A percentile compares a stretch with the other conserved stretches of the same genome.
phyloP scores from a whole-genome alignment of 2,797 vertebrate genomes.

The Hybognathus amarus region DNA sequence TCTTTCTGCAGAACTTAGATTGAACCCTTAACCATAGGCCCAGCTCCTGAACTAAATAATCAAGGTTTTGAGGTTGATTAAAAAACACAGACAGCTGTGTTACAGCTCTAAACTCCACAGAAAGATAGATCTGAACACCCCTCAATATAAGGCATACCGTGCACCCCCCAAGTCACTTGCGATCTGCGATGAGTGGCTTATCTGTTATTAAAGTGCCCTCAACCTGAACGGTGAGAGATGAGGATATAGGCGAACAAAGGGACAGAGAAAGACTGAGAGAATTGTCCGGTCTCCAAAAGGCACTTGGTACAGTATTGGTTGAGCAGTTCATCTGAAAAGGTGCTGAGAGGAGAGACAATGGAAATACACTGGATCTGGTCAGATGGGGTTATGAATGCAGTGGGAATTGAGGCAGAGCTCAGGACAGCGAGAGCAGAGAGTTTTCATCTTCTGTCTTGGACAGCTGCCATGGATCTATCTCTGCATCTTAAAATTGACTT shows the following conservation, averaged over 20 bases:
- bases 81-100: background rate
- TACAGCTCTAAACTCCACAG: background rate
- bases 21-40: background rate
- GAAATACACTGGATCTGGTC: conserved; percentile 58
- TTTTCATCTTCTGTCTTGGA: conserved; percentile 70
- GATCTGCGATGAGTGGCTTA: conserved; percentile 67
- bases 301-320: conserved; percentile 63
- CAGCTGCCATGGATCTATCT: conserved; percentile 62
- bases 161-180: conserved; percentile 62
- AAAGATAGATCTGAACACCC: background rate
- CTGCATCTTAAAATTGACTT: conserved; percentile 59
- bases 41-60: background rate
- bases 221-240: conserved; percentile 57
- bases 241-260: conserved; percentile 50
- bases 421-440: conserved; percentile 24
- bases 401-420: conserved; percentile 60
- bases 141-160: conserved; percentile 16
- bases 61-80: background rate
- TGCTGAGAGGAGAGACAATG: conserved; percentile 67
- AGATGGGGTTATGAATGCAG: conserved; percentile 43
- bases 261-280: conserved; percentile 36
- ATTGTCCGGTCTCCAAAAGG: conserved; percentile 60
- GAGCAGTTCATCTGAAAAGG: conserved; percentile 66
- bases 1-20: background rate
- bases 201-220: conserved; percentile 65